Base-by-base conservation (phyloP, 2,888 invertebrate species). In the Stenchaetothrips biformis region DNA sequence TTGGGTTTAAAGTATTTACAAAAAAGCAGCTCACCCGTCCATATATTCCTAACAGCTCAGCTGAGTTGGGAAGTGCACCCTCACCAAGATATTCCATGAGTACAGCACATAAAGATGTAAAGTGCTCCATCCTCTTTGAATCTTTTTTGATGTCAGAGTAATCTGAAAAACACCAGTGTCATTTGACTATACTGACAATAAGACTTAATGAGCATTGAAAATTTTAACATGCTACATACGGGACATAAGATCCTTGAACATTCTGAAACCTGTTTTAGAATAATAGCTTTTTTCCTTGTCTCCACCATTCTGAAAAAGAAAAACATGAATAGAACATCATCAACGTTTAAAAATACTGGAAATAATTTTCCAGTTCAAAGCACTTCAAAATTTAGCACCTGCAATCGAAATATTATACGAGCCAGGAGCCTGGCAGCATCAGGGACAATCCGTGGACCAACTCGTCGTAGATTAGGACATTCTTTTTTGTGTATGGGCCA, bases 241-340 rank as follows among this genome's bases (percentile, higher is more conserved):
- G 79, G 96, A 95, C 95, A 96, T 95, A 37, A 97, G 88, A 87
- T 96, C 95, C 85, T 93, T 92, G 88, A 95, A 96, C 87, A 91
- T 92, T 81, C 95, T 89, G 83, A 90, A 95, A 16, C 90, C 90
- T 6, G 89, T 91, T 48, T 91, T 89, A 0, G 92, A 89, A 84
- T 94, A 94, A 86, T 91, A 93, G 0, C 92, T 91, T 81, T 91
- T 90, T 83, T 91, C 89, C 16, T 90, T 87, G 83, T 90, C 90
- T 0, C 94, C 94, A 78, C 93, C 93, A 79, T 92, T 91, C 82
- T 91, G 86, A 53, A 82, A 83, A 25, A 48, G 18, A 49, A 77
- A 77, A 59, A 27, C 8, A 62, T n/a, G n/a, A 48, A 81, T 18
- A 48, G 49, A 80, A 81, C 47, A 81, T 21, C 48, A 48, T 80